Percentiles rank a stretch among this genome's conserved stretches.
These are phyloP conservation scores for Epinephelus moara DNA, from an alignment of 2,113 vertebrate genomes.

Conservation along the genomic window DNA sequence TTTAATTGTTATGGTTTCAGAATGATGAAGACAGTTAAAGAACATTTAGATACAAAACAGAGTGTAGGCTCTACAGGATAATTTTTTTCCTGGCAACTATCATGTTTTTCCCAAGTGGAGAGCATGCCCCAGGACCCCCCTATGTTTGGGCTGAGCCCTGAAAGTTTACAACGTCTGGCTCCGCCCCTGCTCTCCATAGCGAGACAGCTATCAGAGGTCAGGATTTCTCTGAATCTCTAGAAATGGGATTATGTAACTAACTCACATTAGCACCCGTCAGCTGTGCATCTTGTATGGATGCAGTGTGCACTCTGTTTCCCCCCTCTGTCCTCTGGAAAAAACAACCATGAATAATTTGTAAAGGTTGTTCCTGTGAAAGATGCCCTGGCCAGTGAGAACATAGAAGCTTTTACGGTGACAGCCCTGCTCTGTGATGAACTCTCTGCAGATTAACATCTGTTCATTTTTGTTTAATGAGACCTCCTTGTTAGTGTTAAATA, in stretches of 20 bases:
- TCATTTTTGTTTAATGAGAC: slow-evolving; percentile 50
- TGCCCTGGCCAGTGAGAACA: slow-evolving; percentile 56
- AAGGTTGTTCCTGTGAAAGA: slow-evolving; percentile 73
- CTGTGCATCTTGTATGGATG: slow-evolving; percentile 43
- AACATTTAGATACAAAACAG: too few relatives aligned
- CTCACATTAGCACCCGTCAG: slow-evolving; percentile 65
- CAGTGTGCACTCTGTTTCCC: slow-evolving; percentile 43
- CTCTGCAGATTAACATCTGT: slow-evolving; percentile 31
- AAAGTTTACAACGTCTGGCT: too few relatives aligned
- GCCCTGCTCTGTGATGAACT: slow-evolving; percentile 20
- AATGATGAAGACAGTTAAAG: too few relatives aligned
- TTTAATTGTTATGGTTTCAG: too few relatives aligned
- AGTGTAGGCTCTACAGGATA: too few relatives aligned
- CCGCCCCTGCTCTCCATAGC: neutral
- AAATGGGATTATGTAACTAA: slow-evolving; percentile 75
- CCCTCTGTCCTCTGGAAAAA: slow-evolving; percentile 54
- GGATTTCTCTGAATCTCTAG: slow-evolving; percentile 56
- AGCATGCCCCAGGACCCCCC: too few relatives aligned
- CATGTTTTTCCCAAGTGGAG: too few relatives aligned
- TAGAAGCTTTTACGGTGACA: slow-evolving; percentile 66
- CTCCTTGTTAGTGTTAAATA: slow-evolving; percentile 40
- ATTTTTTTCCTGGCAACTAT: too few relatives aligned
- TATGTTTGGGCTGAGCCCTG: too few relatives aligned
- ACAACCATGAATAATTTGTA: slow-evolving; percentile 77
- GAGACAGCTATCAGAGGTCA: slow-evolving; percentile 38